Conservation (phyloP, 2,797 vertebrate genomes). For the Sebastes steindachneri region DNA sequence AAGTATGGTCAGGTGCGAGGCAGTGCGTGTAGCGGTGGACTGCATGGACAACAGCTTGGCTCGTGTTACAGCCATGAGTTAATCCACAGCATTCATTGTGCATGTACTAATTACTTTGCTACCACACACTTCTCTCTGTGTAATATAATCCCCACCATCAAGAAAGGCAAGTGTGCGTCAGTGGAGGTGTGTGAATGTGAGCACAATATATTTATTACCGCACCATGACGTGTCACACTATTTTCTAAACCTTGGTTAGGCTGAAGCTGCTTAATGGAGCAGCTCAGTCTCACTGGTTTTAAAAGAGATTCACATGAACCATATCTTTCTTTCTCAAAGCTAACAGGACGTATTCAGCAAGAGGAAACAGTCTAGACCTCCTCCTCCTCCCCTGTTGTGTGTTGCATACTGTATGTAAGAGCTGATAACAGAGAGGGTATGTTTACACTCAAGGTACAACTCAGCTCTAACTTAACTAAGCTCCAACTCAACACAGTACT, state of each 20-base stretch:
- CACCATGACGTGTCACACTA: neutral
- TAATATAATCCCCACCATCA: constrained; percentile 21
- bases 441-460: neutral
- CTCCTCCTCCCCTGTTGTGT: neutral
- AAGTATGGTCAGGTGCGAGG: constrained; percentile 3
- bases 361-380: constrained; percentile 39
- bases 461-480: neutral
- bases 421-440: constrained; percentile 1
- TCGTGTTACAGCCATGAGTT: constrained; percentile 65
- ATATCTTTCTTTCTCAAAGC: neutral
- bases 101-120: constrained; percentile 37
- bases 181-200: neutral
- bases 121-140: constrained; percentile 5
- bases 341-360: neutral
- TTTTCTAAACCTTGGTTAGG: neutral
- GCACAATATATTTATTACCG: neutral
- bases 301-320: neutral
- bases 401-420: neutral
- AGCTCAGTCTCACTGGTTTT: neutral
- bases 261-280: neutral
- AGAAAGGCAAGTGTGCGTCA: constrained; percentile 3
- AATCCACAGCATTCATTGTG: constrained; percentile 53
- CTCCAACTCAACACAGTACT: neutral
- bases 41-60: constrained; percentile 38
- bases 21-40: neutral